Conservation (phyloP, 2,888 invertebrate species). For the Amiota communis region DNA sequence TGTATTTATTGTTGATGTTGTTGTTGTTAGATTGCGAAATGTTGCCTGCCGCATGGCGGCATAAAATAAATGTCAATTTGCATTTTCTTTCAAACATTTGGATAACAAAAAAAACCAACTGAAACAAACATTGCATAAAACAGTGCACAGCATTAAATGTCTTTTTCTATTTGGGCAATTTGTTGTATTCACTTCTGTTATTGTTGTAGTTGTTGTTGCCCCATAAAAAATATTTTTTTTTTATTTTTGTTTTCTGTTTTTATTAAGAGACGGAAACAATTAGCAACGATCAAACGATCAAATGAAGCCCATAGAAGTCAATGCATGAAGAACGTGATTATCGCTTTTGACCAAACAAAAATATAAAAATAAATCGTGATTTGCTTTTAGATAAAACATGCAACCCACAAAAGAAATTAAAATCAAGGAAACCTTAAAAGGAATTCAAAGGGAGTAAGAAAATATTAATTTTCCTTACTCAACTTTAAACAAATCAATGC, state of each 20-base stretch:
- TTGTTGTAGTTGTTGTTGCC: no score
- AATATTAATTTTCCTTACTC: no score
- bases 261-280: conserved; percentile 70
- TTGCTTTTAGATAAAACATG: no score
- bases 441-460: no score
- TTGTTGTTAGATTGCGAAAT: conserved; percentile 34
- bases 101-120: conserved; percentile 24
- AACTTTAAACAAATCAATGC: no score
- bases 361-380: no score
- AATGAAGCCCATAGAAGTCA: background rate
- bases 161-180: conserved; percentile 44
- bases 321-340: no score
- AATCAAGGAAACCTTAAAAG: no score
- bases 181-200: conserved; percentile 36
- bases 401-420: no score
- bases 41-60: conserved; percentile 52
- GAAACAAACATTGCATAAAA: conserved; percentile 50
- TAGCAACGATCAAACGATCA: conserved; percentile 46
- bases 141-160: background rate
- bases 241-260: conserved; percentile 50
- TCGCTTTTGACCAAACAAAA: no score
- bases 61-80: conserved; percentile 64
- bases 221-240: no score
- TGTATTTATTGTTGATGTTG: conserved; percentile 48
- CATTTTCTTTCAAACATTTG: conserved; percentile 53